A percentile compares a stretch with the other conserved stretches of the same genome.
These are phyloP conservation scores for Onychomys leucogaster DNA, from an alignment of 2,797 vertebrate genomes.

Conservation along the genomic window DNA sequence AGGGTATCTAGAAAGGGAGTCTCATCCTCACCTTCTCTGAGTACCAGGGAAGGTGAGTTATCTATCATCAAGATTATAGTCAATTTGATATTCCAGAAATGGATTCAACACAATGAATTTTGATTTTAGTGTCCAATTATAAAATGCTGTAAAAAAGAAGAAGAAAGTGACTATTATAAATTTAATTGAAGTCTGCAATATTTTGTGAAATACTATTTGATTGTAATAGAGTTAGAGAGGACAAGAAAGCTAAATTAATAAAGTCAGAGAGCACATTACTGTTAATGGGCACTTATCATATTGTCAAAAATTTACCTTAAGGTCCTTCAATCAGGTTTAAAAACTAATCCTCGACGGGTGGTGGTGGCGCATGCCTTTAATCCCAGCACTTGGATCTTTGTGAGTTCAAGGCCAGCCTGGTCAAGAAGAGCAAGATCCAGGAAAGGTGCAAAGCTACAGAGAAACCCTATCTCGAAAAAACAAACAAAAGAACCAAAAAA, in stretches of 20 bases:
- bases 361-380: too few relatives aligned
- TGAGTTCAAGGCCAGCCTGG: too few relatives aligned
- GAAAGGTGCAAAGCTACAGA: too few relatives aligned
- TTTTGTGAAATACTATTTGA: background rate
- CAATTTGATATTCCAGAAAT: conserved; percentile 51
- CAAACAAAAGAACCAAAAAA: too few relatives aligned
- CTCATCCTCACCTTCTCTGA: background rate
- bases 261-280: background rate
- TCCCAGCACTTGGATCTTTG: too few relatives aligned
- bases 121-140: background rate
- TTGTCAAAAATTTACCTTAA: background rate
- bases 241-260: conserved; percentile 19
- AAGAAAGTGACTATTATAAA: conserved; percentile 44
- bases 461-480: too few relatives aligned
- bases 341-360: too few relatives aligned
- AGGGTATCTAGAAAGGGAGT: background rate
- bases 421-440: too few relatives aligned
- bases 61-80: background rate
- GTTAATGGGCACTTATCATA: background rate
- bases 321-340: background rate
- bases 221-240: background rate
- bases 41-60: background rate
- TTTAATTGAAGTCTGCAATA: conserved; percentile 24
- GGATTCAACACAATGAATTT: conserved; percentile 40
- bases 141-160: conserved; percentile 37